phyloP scores from a whole-genome alignment of 2,113 vertebrate species.

The Callionymus lyra region DNA sequence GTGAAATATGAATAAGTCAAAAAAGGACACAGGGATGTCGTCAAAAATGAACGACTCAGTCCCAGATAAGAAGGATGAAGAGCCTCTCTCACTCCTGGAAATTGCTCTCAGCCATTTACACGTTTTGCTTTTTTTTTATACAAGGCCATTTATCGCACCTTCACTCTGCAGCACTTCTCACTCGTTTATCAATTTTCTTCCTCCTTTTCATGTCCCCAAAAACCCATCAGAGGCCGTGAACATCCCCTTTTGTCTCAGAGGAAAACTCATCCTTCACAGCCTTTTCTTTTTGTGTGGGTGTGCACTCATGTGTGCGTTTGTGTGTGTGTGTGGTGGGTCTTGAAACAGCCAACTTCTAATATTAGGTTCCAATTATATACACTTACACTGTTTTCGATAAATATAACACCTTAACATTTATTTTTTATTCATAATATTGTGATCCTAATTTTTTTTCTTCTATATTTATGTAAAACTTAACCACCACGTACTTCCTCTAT shows the following conservation, averaged over 20 bases:
- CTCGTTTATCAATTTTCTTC: constrained; percentile 18
- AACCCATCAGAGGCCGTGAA: constrained; percentile 24
- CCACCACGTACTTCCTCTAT: too few relatives aligned
- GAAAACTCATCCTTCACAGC: too few relatives aligned
- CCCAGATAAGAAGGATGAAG: constrained; percentile 1
- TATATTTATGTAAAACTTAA: too few relatives aligned
- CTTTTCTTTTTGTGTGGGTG: constrained; percentile 1
- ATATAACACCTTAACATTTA: too few relatives aligned
- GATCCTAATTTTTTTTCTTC: too few relatives aligned
- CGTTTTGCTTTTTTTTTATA: constrained; percentile 4
- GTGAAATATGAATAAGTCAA: constrained; percentile 15
- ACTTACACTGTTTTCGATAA: constrained; percentile 19
- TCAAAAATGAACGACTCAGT: not conserved
- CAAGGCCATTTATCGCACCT: constrained; percentile 15
- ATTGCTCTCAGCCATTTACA: constrained; percentile 9
- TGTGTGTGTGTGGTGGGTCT: constrained; percentile 4
- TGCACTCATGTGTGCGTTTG: constrained; percentile 13
- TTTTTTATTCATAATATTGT: too few relatives aligned
- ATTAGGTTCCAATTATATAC: constrained; percentile 13
- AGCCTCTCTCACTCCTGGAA: constrained; percentile 2
- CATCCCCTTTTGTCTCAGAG: constrained; percentile 24
- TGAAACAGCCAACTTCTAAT: constrained; percentile 7
- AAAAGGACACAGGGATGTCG: not conserved
- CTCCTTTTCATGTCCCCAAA: constrained; percentile 16
- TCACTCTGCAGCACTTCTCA: constrained; percentile 2